These are phyloP conservation scores for Spea bombifrons DNA, from an alignment of 2,113 vertebrate species.

Conservation along the genomic window DNA sequence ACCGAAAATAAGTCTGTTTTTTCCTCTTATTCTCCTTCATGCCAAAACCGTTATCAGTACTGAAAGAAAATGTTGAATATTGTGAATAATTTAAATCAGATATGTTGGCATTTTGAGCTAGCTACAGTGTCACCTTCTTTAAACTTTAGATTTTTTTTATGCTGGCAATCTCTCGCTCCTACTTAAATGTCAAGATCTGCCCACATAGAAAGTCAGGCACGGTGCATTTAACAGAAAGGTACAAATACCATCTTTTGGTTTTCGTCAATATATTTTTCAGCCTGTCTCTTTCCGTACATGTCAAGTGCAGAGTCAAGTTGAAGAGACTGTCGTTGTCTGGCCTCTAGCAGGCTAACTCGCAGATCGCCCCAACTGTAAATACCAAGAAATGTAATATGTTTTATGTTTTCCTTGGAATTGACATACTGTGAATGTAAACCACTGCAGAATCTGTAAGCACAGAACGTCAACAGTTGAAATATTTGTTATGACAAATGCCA, in stretches of 20 bases:
- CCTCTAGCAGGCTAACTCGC: constrained; percentile 47
- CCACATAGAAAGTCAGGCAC: background rate
- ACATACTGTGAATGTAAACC: constrained; percentile 12
- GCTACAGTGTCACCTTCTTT: background rate
- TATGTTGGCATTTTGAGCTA: background rate
- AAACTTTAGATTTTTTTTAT: background rate
- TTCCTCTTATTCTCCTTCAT: too few species aligned
- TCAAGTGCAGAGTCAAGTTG: background rate
- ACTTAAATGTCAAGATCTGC: constrained; percentile 12
- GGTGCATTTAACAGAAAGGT: constrained; percentile 26
- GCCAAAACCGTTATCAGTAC: too few species aligned
- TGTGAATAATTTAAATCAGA: too few species aligned
- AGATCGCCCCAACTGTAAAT: constrained; percentile 42
- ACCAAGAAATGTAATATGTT: constrained; percentile 33
- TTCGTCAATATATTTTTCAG: constrained; percentile 25
- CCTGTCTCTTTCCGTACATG: constrained; percentile 29
- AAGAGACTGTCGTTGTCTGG: constrained; percentile 17
- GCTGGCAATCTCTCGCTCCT: background rate
- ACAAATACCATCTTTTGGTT: constrained; percentile 22
- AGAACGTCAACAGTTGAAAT: constrained; percentile 23
- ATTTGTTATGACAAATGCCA: background rate
- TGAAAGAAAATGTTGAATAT: too few species aligned
- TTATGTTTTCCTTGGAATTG: constrained; percentile 14
- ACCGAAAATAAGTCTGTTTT: too few species aligned
- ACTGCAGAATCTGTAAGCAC: background rate